Percentiles rank a stretch among this genome's conserved stretches.
Conservation (phyloP, 2,113 vertebrate genomes). For the Psammodynastes pulverulentus region DNA sequence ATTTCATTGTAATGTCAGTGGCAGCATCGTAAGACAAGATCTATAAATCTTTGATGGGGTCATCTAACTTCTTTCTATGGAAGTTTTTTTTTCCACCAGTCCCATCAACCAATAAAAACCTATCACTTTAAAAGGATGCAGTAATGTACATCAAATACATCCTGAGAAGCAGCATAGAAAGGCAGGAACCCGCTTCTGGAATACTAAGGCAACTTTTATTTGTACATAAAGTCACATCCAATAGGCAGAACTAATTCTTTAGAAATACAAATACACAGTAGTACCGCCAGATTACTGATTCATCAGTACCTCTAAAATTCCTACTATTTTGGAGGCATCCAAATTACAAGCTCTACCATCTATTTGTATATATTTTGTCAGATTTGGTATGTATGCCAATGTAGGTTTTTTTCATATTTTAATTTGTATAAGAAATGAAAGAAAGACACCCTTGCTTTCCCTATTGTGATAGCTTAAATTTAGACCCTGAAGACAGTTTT, state of each 20-base stretch:
- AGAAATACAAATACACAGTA: constrained; percentile 1
- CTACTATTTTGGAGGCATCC: rapidly evolving
- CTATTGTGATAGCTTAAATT: neutral
- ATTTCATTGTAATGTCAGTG: neutral
- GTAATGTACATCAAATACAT: neutral
- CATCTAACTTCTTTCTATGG: rapidly evolving
- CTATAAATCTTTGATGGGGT: neutral
- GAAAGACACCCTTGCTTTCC: neutral
- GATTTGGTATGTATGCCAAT: rapidly evolving
- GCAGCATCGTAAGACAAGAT: neutral
- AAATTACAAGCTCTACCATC: neutral
- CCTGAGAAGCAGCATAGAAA: neutral
- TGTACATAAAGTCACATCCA: neutral
- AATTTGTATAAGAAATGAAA: neutral
- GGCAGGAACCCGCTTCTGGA: neutral
- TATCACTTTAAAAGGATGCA: neutral
- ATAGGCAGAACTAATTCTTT: neutral
- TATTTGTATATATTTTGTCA: neutral
- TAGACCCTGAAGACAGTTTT: neutral
- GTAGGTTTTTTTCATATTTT: neutral
- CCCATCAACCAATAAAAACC: neutral
- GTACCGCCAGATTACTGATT: neutral
- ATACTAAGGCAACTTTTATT: constrained; percentile 30
- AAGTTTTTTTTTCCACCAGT: rapidly evolving
- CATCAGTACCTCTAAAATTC: rapidly evolving